Evolutionary conservation across 1,140 invertebrate species (phyloP).

Genomic region (Calosoma granatense): DNA sequence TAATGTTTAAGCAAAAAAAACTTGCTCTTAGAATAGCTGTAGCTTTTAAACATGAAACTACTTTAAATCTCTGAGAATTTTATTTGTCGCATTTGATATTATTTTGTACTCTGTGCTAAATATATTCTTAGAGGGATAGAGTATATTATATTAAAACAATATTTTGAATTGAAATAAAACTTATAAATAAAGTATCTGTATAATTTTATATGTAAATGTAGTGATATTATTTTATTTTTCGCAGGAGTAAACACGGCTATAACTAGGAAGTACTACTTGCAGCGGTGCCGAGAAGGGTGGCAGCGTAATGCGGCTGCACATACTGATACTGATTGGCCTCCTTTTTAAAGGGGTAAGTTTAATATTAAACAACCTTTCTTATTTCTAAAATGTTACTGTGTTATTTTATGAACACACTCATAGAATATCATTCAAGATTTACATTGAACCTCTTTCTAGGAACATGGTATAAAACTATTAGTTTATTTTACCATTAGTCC

Average conservation of each 20-base stretch:
- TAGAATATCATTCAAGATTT: no score
- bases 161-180: no score
- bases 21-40: not conserved
- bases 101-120: no score
- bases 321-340: conserved; percentile 37
- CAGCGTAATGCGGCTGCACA: conserved; percentile 36
- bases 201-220: not conserved
- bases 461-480: no score
- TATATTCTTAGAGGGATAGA: no score
- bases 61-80: not conserved
- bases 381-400: no score
- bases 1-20: not conserved
- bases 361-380: no score
- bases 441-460: no score
- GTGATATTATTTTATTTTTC: not conserved
- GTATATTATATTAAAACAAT: no score
- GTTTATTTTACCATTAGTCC: no score
- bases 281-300: conserved; percentile 9
- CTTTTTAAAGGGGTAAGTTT: conserved; percentile 40
- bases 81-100: not conserved
- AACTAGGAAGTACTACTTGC: conserved; percentile 8
- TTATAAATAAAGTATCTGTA: no score
- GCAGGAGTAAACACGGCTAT: not conserved
- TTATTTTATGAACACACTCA: no score
- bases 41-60: not conserved